Evolutionary conservation across 2,797 vertebrate genomes (phyloP).

Genomic region (Glyptemys insculpta): DNA sequence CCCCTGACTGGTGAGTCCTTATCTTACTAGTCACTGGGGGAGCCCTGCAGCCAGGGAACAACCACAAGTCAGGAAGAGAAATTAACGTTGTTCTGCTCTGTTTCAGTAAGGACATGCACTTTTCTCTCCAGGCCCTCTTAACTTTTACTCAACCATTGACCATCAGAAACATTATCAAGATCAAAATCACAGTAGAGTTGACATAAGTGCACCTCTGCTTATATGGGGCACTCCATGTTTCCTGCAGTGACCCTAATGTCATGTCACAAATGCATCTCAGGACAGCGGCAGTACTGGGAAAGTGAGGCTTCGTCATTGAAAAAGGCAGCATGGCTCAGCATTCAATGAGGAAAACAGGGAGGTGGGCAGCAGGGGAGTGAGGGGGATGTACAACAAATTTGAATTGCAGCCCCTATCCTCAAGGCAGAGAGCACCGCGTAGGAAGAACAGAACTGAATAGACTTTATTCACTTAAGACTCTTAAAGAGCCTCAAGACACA

Average conservation of each 20-base stretch:
- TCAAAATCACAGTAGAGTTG: background rate
- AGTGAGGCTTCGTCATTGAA: background rate
- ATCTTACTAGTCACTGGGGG: background rate
- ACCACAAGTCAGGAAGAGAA: background rate
- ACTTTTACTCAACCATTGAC: background rate
- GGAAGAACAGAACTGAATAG: constrained; percentile 65
- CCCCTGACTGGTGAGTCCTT: background rate
- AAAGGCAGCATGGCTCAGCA: constrained; percentile 1
- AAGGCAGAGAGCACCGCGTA: constrained; percentile 63
- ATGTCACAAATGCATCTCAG: background rate
- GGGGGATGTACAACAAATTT: constrained; percentile 15
- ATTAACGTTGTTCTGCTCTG: background rate
- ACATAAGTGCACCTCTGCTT: background rate
- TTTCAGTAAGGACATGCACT: background rate
- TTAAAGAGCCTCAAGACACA: constrained; percentile 81
- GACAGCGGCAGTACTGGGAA: background rate
- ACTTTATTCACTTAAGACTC: constrained; percentile 81
- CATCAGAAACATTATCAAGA: constrained; percentile 27
- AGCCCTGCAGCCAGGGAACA: background rate
- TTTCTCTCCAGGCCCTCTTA: background rate
- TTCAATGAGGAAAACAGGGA: constrained; percentile 5
- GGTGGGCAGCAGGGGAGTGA: background rate
- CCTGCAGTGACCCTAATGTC: constrained; percentile 8
- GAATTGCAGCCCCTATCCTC: constrained; percentile 44
- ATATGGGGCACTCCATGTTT: background rate